Evolutionary conservation across 1,140 invertebrate genomes (phyloP).

Genomic region (Pogonus chalceus): DNA sequence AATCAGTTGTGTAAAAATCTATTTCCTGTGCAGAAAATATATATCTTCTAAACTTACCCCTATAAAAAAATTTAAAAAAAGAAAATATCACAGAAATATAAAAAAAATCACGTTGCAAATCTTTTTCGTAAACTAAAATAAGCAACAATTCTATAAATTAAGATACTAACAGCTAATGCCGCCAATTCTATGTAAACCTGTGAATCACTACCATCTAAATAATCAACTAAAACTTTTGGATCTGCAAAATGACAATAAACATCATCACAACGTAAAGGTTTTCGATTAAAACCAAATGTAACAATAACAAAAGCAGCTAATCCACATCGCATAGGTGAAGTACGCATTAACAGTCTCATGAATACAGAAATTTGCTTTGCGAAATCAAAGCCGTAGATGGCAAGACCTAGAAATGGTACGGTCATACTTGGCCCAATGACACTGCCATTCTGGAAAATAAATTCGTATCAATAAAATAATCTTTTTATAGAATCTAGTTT

Average conservation of each 20-base stretch:
- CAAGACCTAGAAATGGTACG: conserved; percentile 51
- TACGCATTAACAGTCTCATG: conserved; percentile 50
- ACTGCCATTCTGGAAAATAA: conserved; percentile 54
- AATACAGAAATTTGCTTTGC: conserved; percentile 44
- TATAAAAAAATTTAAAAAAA: too few species aligned
- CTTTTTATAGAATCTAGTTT: too few species aligned
- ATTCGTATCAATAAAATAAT: too few species aligned
- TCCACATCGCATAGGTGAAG: conserved; percentile 50
- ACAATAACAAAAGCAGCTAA: conserved; percentile 47
- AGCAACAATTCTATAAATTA: conserved; percentile 41
- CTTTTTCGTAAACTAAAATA: conserved; percentile 43
- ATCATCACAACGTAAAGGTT: conserved; percentile 44
- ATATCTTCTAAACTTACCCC: too few species aligned
- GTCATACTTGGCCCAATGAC: conserved; percentile 50
- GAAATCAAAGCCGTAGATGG: conserved; percentile 57
- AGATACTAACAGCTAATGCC: conserved; percentile 39
- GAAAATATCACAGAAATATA: neutral
- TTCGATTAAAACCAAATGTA: conserved; percentile 48
- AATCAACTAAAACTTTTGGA: conserved; percentile 45
- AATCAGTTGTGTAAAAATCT: too few species aligned
- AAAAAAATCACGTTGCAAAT: conserved; percentile 39
- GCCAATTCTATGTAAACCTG: conserved; percentile 44
- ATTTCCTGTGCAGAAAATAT: too few species aligned
- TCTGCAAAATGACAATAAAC: conserved; percentile 50
- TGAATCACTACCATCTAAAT: conserved; percentile 41